phyloP scores from a whole-genome alignment of 2,113 vertebrate species.

The Cariama cristata region DNA sequence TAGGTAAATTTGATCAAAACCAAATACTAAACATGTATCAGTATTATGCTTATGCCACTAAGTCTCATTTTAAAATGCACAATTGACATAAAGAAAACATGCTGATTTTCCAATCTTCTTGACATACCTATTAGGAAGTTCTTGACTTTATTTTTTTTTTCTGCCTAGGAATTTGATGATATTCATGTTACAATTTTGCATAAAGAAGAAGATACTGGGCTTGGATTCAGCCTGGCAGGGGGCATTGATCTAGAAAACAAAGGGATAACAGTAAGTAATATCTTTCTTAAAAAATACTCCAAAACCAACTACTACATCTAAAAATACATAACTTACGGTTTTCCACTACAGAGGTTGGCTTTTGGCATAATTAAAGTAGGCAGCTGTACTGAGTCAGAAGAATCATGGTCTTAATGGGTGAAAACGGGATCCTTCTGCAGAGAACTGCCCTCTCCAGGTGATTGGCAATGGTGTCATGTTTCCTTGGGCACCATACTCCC shows the following conservation, averaged over 20 bases:
- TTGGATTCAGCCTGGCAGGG: conserved; percentile 95
- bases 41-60: not conserved
- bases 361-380: not conserved
- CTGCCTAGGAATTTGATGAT: conserved; percentile 86
- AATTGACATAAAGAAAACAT: not conserved
- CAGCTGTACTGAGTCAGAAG: not conserved
- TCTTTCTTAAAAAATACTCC: not conserved
- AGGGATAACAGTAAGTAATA: conserved; percentile 84
- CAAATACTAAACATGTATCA: not conserved
- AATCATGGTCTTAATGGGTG: not conserved
- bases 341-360: not conserved
- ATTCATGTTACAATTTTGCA: conserved; percentile 92
- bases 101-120: not conserved
- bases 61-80: not conserved
- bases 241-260: conserved; percentile 91
- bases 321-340: not conserved
- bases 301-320: not conserved
- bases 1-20: not conserved
- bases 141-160: not conserved
- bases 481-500: not conserved
- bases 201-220: conserved; percentile 90
- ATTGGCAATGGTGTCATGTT: not conserved
- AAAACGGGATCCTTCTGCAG: not conserved
- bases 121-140: not conserved
- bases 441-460: not conserved